Evolutionary conservation across 2,797 vertebrate species (phyloP), one percentile per base, ranked within the genome.

Genomic region (Ctenopoma multispine): DNA sequence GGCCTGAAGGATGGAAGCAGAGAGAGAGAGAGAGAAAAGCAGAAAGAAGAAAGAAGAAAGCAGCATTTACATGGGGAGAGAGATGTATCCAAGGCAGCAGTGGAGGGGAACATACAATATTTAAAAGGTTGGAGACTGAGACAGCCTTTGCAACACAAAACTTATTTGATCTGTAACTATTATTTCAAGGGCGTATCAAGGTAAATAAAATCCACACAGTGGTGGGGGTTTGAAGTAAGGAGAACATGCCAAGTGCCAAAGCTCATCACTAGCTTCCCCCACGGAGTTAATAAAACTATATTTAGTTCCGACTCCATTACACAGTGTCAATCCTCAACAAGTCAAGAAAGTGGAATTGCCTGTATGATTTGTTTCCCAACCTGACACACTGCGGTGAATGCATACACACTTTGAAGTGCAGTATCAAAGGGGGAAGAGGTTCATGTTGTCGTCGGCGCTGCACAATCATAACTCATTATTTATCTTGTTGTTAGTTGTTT

Each of bases 111-210:
- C 83, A 90, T 90, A 48, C 81, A 91, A 87, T 89, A 90, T 91
- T 90, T 82, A 90, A 85, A 74, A 88, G 82, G 83, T 69, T 71
- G 78, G 59, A 87, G 83, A 81, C 77, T 27, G 66, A 87, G 81
- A 78, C 79, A 79, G 73, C 64, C 71, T 77, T 63, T 66, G 72
- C 80, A 68, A 79, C 79, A 83, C 75, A 77, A 34, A 80, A 83
- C 53, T 34, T 75, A 79, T 90, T 85, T 92, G 84, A 90, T 88
- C 71, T 86, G 57, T 63, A 72, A 69, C 75, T 77, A 78, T 88
- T 87, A 84, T 92, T 92, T 89, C 84, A 88, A 89, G 84, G 90
- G 74, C 63, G 49, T 72, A 79, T 79, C 67, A 85, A 87, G 86
- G 89, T 87, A 89, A 90, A 92, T 81, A 86, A 69, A 78, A 83